Percentiles rank a stretch among this genome's conserved stretches.
Evolutionary conservation across 1,140 invertebrate species (phyloP).

Genomic region (Magallana gigas): DNA sequence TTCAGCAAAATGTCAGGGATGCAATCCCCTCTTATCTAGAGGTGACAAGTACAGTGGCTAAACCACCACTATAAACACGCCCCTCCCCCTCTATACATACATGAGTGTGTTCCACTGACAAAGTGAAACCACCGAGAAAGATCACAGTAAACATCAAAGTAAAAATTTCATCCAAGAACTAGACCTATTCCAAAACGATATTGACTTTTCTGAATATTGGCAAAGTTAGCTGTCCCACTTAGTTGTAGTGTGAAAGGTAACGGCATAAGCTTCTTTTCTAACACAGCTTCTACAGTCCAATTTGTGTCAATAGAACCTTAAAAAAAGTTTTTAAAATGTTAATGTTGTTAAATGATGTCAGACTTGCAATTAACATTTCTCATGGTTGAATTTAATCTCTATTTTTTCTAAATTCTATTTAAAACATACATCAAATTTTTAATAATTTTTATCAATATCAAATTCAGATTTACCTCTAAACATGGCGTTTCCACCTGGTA

Average conservation of each 20-base stretch:
- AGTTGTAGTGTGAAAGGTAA: conserved; percentile 96
- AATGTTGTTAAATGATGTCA: background rate
- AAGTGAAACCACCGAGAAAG: background rate
- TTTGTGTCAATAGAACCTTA: conserved; percentile 90
- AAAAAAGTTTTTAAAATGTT: conserved; percentile 48
- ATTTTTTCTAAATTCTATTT: background rate
- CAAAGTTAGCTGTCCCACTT: conserved; percentile 95
- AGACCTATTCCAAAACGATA: conserved; percentile 80
- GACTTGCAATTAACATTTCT: too few relatives aligned
- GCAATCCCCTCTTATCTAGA: background rate
- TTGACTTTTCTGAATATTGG: conserved; percentile 72
- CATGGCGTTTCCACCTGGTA: conserved; percentile 95
- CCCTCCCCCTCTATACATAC: background rate
- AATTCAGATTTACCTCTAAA: conserved; percentile 88
- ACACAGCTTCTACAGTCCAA: conserved; percentile 94
- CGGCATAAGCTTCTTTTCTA: conserved; percentile 92
- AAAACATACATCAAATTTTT: too few relatives aligned
- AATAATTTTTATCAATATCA: too few relatives aligned
- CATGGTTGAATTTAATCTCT: background rate
- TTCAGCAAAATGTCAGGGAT: background rate
- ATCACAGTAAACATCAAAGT: background rate
- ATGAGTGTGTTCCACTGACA: background rate
- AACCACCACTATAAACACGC: background rate
- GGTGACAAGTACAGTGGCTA: background rate
- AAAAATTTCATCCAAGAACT: conserved; percentile 76